phyloP scores from a whole-genome alignment of 1,140 invertebrate species.

The Tetragonula clypearis region DNA sequence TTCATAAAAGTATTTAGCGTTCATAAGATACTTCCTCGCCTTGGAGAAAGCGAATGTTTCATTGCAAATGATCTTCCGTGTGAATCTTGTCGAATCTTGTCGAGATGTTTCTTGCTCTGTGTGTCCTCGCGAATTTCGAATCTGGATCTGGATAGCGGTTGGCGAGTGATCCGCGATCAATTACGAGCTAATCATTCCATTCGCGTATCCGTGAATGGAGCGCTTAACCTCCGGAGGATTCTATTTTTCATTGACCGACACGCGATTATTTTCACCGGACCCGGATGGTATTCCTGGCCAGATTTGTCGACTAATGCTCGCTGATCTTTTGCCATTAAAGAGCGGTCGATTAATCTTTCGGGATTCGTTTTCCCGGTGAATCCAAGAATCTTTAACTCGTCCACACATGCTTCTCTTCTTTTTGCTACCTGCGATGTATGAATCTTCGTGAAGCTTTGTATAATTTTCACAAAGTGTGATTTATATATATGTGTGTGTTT shows the following conservation, averaged over 20 bases:
- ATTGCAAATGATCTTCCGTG: too few species aligned
- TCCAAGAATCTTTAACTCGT: background rate
- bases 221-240: background rate
- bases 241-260: slow-evolving; percentile 6
- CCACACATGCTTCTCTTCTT: background rate
- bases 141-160: too few species aligned
- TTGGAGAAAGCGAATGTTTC: too few species aligned
- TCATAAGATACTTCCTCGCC: too few species aligned
- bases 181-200: background rate
- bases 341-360: slow-evolving; percentile 22
- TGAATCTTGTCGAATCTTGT: too few species aligned
- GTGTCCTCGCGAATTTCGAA: too few species aligned
- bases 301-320: background rate
- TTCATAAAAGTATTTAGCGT: too few species aligned
- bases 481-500: too few species aligned
- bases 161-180: background rate
- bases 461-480: too few species aligned
- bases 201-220: background rate
- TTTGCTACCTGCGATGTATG: background rate
- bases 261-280: slow-evolving; percentile 12
- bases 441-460: background rate
- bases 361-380: background rate
- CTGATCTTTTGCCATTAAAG: slow-evolving; percentile 22
- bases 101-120: too few species aligned
- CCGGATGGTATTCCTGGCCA: too few species aligned